Evolutionary conservation across 2,888 invertebrate species (phyloP).

Genomic region (Meiosimyza decipiens): DNA sequence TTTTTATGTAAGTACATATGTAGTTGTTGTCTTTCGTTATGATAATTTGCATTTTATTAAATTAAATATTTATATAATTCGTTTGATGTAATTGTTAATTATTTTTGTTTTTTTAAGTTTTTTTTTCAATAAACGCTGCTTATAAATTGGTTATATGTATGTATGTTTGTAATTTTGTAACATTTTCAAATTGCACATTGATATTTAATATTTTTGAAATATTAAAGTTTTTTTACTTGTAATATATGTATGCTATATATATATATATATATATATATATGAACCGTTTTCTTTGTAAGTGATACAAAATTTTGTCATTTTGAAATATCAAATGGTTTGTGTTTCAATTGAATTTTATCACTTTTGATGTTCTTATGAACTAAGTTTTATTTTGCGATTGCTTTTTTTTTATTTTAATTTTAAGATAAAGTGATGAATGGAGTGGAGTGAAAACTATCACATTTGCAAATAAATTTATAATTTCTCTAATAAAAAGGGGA

Average conservation of each 20-base stretch:
- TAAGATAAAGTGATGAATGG: too few relatives aligned
- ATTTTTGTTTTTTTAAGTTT: slow-evolving; percentile 32
- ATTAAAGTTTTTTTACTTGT: slow-evolving; percentile 48
- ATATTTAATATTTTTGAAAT: slow-evolving; percentile 54
- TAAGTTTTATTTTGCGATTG: too few relatives aligned
- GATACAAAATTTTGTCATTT: not conserved
- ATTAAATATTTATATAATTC: slow-evolving; percentile 48
- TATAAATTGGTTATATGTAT: slow-evolving; percentile 53
- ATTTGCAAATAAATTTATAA: too few relatives aligned
- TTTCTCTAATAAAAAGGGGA: too few relatives aligned
- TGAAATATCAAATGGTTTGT: not conserved
- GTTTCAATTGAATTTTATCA: not conserved
- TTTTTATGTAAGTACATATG: too few relatives aligned
- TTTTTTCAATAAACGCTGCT: slow-evolving; percentile 34
- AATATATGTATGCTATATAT: slow-evolving; percentile 15
- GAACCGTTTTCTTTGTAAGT: too few relatives aligned
- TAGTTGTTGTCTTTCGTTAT: not conserved
- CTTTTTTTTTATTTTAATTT: too few relatives aligned
- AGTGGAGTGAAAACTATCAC: too few relatives aligned
- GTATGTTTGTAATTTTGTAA: slow-evolving; percentile 24
- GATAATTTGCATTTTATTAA: slow-evolving; percentile 33
- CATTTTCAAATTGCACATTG: slow-evolving; percentile 60
- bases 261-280: slow-evolving; percentile 17
- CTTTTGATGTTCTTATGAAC: too few relatives aligned
- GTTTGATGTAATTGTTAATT: slow-evolving; percentile 38